A percentile compares a stretch with the other conserved stretches of the same genome.
Evolutionary conservation across 2,888 invertebrate genomes (phyloP).

Genomic region (Philhelius pedissequus): DNA sequence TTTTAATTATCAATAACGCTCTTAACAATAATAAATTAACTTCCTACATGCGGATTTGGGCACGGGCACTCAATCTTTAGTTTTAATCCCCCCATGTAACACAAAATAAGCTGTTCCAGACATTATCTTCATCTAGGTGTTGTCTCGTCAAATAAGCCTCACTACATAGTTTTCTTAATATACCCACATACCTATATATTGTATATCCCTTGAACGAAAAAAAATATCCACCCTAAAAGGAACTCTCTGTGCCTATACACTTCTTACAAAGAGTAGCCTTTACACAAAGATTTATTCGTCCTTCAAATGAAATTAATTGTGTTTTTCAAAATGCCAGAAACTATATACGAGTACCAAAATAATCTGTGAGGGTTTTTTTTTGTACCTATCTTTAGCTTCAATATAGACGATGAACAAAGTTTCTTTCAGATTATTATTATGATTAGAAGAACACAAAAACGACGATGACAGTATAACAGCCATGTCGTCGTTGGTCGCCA

Average conservation of each 20-base stretch:
- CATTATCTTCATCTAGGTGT: conserved; percentile 11
- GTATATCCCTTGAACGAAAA: not conserved
- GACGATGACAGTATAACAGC: conserved; percentile 11
- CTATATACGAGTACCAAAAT: not conserved
- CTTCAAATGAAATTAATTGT: conserved; percentile 32
- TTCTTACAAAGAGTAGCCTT: not conserved
- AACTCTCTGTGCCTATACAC: not conserved
- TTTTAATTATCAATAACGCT: not conserved
- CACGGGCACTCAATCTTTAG: not conserved
- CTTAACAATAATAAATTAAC: not conserved
- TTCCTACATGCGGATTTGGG: not conserved
- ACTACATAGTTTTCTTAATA: not conserved
- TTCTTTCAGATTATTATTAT: conserved; percentile 42
- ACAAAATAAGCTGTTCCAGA: conserved; percentile 11
- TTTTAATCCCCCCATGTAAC: not conserved
- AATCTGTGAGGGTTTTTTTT: not conserved
- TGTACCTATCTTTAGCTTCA: conserved; percentile 4
- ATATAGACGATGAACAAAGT: not conserved
- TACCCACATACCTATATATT: not conserved
- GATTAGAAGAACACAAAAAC: not conserved
- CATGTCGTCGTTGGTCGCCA: not conserved
- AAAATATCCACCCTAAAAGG: not conserved
- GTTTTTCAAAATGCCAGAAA: conserved; percentile 28
- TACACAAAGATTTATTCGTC: conserved; percentile 8
- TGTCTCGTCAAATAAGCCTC: not conserved